Conservation (phyloP, 2,888 invertebrate genomes). For the Hydrotaea cyrtoneurina region DNA sequence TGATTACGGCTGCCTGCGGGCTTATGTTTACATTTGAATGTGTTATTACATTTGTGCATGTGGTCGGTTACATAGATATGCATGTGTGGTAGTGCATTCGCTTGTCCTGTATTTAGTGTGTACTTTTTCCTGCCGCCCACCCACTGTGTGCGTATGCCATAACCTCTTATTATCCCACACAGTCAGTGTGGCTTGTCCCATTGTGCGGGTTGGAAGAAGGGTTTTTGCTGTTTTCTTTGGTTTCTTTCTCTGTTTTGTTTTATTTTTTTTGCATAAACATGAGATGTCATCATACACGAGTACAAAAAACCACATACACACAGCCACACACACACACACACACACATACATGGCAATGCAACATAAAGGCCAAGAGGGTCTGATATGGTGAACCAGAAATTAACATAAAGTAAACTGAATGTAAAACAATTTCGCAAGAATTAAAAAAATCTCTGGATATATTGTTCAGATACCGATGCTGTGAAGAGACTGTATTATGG, state of each 20-base stretch:
- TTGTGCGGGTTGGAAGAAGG: slow-evolving; percentile 3
- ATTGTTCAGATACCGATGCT: not conserved
- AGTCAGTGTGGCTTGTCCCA: not conserved
- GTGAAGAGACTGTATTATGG: not conserved
- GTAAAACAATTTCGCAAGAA: slow-evolving; percentile 45
- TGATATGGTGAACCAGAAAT: slow-evolving; percentile 40
- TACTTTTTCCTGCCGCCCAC: not conserved
- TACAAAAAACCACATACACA: too few species aligned
- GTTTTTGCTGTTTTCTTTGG: slow-evolving; percentile 25
- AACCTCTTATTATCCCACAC: slow-evolving; percentile 9
- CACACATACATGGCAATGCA: not conserved
- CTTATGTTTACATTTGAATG: not conserved
- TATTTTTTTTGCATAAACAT: slow-evolving; percentile 56
- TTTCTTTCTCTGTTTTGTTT: slow-evolving; percentile 28
- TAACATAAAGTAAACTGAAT: slow-evolving; percentile 52
- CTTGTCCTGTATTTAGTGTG: slow-evolving; percentile 16
- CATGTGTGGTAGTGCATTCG: slow-evolving; percentile 1
- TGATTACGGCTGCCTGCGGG: slow-evolving; percentile 10
- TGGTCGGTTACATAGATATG: slow-evolving; percentile 6
- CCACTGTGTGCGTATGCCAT: not conserved
- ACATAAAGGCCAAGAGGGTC: slow-evolving; percentile 48
- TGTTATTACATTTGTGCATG: slow-evolving; percentile 29
- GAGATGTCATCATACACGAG: slow-evolving; percentile 57
- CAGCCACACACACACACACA: not conserved
- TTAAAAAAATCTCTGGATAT: slow-evolving; percentile 28